Base-by-base conservation (phyloP, 2,797 vertebrate species). In the Champsocephalus esox region DNA sequence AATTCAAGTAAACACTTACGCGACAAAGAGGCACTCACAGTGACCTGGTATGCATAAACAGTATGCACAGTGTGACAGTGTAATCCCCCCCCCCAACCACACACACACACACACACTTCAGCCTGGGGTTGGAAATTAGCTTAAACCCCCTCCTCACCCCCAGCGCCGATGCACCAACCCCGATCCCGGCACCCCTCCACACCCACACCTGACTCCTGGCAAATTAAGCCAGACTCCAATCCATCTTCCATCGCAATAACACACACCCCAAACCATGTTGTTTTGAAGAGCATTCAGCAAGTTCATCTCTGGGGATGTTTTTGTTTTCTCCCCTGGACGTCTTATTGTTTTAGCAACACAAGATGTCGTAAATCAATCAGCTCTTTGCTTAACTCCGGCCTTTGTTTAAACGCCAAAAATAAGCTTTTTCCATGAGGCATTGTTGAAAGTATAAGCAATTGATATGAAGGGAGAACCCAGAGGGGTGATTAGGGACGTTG, bases 21-120 rank as follows among this genome's bases (percentile, higher is more conserved):
- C 95, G 95, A 98, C 96, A 97, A 96, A 96, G 96, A 96, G 94
- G 96, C 96, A 96, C 96, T 97, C 96, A 97, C 96, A 95, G 95
- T 93, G 93, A 95, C 89, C 89, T 95, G 96, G 96, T 95, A 96
- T 96, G 96, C 95, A 95, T 96, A 97, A 97, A 97, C 96, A 98
- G 92, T 95, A 92, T 87, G 93, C 96, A 96, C 96, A 97, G 95
- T 91, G 95, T 94, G 91, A 95, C 91, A 96, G 96, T 97, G 96
- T 96, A 96, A 97, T 95, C 95, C 96, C 86, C 73, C 48, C 80
- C 67, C 49, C 70, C 72, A 66, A 63, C 68, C 70, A 16, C 64
- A 72, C 57, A 74, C 71, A 70, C 83, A 28, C 24, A 28, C 24
- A 28, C 24, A 28, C 24, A 28, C 95, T 95, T 93, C 94, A 93